Percentiles rank a stretch among this genome's conserved stretches.
These are phyloP conservation scores for Serinus canaria DNA, from an alignment of 2,113 vertebrate genomes.

Conservation along the genomic window DNA sequence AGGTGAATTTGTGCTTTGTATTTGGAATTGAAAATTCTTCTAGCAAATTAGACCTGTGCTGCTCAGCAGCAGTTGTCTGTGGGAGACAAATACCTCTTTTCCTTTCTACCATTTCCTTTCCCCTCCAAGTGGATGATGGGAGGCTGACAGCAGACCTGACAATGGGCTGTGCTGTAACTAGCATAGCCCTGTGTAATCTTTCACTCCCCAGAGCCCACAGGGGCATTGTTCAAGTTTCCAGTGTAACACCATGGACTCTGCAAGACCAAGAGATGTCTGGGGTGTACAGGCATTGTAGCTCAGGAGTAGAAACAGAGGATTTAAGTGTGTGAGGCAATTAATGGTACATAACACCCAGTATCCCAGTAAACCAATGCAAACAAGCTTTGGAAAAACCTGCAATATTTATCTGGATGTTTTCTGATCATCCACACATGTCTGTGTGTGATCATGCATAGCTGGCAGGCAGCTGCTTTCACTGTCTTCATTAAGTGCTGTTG, in stretches of 20 bases:
- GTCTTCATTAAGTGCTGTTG: not conserved
- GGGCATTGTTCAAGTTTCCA: accelerated
- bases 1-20: not conserved
- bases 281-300: not conserved
- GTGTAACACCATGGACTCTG: not conserved
- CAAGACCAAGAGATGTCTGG: accelerated
- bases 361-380: not conserved
- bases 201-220: not conserved
- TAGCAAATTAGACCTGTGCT: not conserved
- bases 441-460: not conserved
- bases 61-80: not conserved
- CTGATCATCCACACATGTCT: not conserved
- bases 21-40: not conserved
- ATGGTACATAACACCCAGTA: not conserved
- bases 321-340: not conserved
- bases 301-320: not conserved
- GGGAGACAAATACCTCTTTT: not conserved
- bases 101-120: not conserved
- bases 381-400: not conserved
- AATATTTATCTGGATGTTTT: not conserved
- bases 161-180: not conserved
- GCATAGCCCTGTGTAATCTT: accelerated
- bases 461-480: not conserved
- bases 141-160: not conserved
- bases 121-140: not conserved